Percentiles rank a stretch among this genome's conserved stretches.
phyloP scores from a whole-genome alignment of 2,797 vertebrate species.

The Enteromius trimaculatus region DNA sequence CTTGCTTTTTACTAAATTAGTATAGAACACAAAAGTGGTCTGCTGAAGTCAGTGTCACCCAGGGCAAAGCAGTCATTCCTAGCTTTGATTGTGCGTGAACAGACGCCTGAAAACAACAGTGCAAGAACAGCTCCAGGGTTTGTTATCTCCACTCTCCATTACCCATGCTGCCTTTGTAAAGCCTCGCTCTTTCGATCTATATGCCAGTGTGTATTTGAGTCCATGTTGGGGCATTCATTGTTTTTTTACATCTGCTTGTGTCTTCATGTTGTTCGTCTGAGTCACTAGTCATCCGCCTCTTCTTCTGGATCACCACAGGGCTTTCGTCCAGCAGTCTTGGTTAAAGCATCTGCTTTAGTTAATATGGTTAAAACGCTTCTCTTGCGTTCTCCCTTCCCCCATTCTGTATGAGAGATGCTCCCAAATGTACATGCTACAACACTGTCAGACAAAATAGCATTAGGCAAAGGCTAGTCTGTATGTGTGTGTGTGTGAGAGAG shows the following conservation, averaged over 20 bases:
- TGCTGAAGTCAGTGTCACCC: slow-evolving; percentile 17
- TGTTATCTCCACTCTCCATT: background rate
- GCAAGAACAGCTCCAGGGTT: slow-evolving; percentile 7
- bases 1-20: slow-evolving; percentile 51
- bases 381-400: slow-evolving; percentile 42
- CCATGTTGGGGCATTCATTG: slow-evolving; percentile 15
- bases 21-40: slow-evolving; percentile 5
- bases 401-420: slow-evolving; percentile 58
- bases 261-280: slow-evolving; percentile 19
- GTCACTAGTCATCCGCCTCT: slow-evolving; percentile 19
- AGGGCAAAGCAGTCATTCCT: slow-evolving; percentile 10
- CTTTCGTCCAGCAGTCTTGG: slow-evolving; percentile 15
- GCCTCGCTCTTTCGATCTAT: background rate
- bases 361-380: slow-evolving; percentile 19
- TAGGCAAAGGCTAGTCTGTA: slow-evolving; percentile 5
- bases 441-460: slow-evolving; percentile 32
- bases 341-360: slow-evolving; percentile 34
- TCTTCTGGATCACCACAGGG: background rate
- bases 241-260: background rate
- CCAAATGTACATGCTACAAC: slow-evolving; percentile 42
- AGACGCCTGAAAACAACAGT: slow-evolving; percentile 10
- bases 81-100: background rate
- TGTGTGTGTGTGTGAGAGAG: background rate
- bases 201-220: slow-evolving; percentile 1
- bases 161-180: slow-evolving; percentile 2